phyloP scores from a whole-genome alignment of 53 echinoderm and acorn worm genomes.

The Arbacia lixula region DNA sequence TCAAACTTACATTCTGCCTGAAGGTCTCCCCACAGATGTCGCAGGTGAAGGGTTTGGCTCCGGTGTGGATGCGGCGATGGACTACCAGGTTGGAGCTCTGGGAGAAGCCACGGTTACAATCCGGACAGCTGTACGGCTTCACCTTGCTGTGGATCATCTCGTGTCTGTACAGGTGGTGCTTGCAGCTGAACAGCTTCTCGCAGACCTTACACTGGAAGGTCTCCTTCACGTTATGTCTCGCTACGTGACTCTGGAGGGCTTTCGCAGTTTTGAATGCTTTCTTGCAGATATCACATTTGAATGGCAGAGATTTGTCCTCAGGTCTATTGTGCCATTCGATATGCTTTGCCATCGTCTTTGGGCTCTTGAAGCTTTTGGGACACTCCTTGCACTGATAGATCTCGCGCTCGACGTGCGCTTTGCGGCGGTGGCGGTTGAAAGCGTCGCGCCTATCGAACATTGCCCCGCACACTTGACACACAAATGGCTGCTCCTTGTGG shows the following conservation, averaged over 20 bases:
- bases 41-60: slow-evolving; percentile 82
- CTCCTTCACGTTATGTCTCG: background rate
- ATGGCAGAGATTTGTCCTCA: slow-evolving; percentile 1
- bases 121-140: slow-evolving; percentile 69
- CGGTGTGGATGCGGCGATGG: slow-evolving; percentile 83
- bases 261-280: slow-evolving; percentile 27
- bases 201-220: slow-evolving; percentile 23
- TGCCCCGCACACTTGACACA: slow-evolving; percentile 33
- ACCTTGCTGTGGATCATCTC: slow-evolving; percentile 4
- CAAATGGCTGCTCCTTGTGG: slow-evolving; percentile 17
- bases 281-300: slow-evolving; percentile 24
- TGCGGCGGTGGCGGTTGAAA: slow-evolving; percentile 1
- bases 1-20: slow-evolving; percentile 87
- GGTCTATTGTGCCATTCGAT: slow-evolving; percentile 28
- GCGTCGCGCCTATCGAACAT: slow-evolving; percentile 26
- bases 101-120: slow-evolving; percentile 80
- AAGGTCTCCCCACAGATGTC: slow-evolving; percentile 73
- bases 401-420: background rate
- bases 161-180: slow-evolving; percentile 34
- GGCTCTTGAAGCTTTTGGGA: slow-evolving; percentile 11
- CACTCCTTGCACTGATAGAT: slow-evolving; percentile 6
- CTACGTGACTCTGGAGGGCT: slow-evolving; percentile 22
- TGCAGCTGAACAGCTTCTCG: slow-evolving; percentile 33
- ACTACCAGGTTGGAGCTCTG: slow-evolving; percentile 73
- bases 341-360: slow-evolving; percentile 8